These are phyloP conservation scores for Netelia inedita DNA, from an alignment of 2,888 invertebrate species.

Conservation along the genomic window DNA sequence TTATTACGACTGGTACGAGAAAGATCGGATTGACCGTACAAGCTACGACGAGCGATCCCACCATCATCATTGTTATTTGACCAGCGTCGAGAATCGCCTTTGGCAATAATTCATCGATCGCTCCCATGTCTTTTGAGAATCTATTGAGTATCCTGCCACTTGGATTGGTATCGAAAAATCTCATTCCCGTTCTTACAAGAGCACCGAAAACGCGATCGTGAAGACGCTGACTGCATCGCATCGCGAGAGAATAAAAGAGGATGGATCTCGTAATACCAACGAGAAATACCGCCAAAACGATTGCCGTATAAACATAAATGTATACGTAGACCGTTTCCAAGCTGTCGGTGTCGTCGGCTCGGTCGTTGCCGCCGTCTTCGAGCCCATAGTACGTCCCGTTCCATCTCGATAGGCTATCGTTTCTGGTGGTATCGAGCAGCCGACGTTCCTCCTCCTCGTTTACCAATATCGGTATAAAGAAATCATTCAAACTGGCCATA, in stretches of 20 bases:
- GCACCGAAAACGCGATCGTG: conserved; percentile 87
- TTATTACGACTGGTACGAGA: conserved; percentile 87
- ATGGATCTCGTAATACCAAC: conserved; percentile 85
- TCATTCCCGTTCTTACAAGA: conserved; percentile 87
- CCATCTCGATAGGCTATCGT: conserved; percentile 32
- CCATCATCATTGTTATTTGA: conserved; percentile 84
- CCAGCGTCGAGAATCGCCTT: conserved; percentile 88
- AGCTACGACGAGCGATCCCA: conserved; percentile 88
- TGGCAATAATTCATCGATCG: conserved; percentile 91
- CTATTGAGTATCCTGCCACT: conserved; percentile 92
- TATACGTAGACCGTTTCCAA: conserved; percentile 83
- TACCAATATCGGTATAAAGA: conserved; percentile 87
- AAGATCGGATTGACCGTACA: conserved; percentile 88
- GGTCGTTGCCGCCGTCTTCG: not conserved
- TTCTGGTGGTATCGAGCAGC: conserved; percentile 7
- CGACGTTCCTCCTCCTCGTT: conserved; percentile 86
- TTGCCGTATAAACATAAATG: conserved; percentile 88
- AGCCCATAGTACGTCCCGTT: no score
- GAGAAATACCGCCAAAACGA: conserved; percentile 85
- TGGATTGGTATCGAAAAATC: conserved; percentile 95
- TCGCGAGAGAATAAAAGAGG: conserved; percentile 80
- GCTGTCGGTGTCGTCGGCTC: conserved; percentile 73
- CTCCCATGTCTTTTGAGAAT: conserved; percentile 94
- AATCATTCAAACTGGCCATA: conserved; percentile 89
- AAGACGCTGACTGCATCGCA: conserved; percentile 86